Conservation (phyloP, 2,797 vertebrate species). For the Lutjanus campechanus region DNA sequence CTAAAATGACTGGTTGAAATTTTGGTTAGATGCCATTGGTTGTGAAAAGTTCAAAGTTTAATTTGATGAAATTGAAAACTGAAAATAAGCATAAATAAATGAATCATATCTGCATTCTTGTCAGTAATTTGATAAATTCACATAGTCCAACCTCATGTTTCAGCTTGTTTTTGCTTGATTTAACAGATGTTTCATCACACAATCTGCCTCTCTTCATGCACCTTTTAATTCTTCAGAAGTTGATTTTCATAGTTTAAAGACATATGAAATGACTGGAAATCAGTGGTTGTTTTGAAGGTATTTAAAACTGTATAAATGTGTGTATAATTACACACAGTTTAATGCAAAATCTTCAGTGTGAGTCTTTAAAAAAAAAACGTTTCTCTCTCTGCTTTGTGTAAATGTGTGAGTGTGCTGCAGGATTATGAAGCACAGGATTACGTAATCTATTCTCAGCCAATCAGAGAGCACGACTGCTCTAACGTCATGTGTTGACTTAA, state of each 20-base stretch:
- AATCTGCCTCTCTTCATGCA: not conserved
- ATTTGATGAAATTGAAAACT: no score
- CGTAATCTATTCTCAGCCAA: constrained; percentile 54
- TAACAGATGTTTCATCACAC: not conserved
- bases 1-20: no score
- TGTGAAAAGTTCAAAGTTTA: no score
- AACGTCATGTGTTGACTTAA: constrained; percentile 45
- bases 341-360: not conserved
- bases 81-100: no score
- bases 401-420: constrained; percentile 12
- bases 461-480: constrained; percentile 23
- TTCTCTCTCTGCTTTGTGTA: not conserved
- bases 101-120: not conserved
- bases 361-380: not conserved
- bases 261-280: not conserved
- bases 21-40: no score
- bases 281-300: not conserved
- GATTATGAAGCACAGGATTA: constrained; percentile 40
- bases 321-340: constrained; percentile 6
- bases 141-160: no score
- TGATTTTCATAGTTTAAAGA: not conserved
- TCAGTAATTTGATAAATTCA: no score
- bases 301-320: not conserved
- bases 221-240: not conserved
- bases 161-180: not conserved